Conservation (phyloP, 2,797 vertebrate species). For the Florisuga fusca region DNA sequence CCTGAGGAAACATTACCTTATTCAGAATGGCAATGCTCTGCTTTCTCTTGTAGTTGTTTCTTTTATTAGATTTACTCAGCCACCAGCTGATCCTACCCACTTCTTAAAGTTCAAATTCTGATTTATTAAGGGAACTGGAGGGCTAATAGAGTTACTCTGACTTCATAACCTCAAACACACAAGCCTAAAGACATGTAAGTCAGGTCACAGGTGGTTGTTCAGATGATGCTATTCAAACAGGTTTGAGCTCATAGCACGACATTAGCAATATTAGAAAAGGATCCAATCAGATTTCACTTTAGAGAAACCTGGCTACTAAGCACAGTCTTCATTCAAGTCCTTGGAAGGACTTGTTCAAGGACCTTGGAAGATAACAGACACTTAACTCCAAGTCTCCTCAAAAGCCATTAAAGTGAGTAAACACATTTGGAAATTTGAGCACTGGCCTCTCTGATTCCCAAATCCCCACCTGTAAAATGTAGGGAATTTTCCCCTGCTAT, state of each 20-base stretch:
- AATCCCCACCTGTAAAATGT: background rate
- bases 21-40: background rate
- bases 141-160: background rate
- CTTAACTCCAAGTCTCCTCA: background rate
- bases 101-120: background rate
- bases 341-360: too few species aligned
- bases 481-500: background rate
- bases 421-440: background rate
- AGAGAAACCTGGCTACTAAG: background rate
- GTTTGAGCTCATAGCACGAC: background rate
- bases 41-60: background rate
- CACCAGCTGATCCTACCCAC: background rate
- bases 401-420: background rate
- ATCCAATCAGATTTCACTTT: background rate
- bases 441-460: background rate
- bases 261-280: background rate
- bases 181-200: background rate
- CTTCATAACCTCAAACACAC: background rate
- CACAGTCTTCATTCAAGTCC: background rate
- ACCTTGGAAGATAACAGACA: background rate
- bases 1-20: background rate
- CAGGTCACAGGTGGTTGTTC: background rate
- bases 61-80: background rate
- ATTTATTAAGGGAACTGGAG: background rate
- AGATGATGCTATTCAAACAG: background rate